These are phyloP conservation scores for Engystomops pustulosus DNA, from an alignment of 2,113 vertebrate genomes.

Conservation along the genomic window DNA sequence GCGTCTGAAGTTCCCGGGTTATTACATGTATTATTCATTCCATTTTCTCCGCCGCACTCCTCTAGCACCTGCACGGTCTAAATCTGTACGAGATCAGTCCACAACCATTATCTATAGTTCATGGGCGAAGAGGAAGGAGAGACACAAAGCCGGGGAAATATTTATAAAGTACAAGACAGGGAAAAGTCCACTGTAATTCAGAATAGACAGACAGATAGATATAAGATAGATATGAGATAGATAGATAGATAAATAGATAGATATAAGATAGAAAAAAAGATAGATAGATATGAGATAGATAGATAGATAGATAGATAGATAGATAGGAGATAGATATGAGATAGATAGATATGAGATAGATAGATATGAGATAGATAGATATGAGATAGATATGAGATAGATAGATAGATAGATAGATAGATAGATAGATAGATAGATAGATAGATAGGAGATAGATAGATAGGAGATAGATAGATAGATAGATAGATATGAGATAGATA, in stretches of 20 bases:
- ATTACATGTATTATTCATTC: slow-evolving; percentile 43
- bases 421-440: background rate
- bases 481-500: background rate
- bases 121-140: background rate
- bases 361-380: background rate
- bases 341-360: background rate
- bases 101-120: background rate
- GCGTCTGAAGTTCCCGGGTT: slow-evolving; percentile 27
- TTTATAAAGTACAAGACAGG: too few relatives aligned
- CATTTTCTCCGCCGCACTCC: background rate
- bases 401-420: background rate
- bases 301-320: background rate
- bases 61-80: background rate
- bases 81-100: background rate
- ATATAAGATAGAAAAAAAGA: background rate
- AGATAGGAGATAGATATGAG: background rate
- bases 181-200: too few relatives aligned
- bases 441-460: background rate
- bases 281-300: background rate
- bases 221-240: background rate
- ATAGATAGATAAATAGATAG: background rate
- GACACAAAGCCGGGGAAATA: background rate
- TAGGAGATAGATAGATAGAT: background rate
- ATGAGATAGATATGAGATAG: background rate
- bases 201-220: background rate